Conservation (phyloP, 2,888 invertebrate genomes). For the Liodrosophila aerea region DNA sequence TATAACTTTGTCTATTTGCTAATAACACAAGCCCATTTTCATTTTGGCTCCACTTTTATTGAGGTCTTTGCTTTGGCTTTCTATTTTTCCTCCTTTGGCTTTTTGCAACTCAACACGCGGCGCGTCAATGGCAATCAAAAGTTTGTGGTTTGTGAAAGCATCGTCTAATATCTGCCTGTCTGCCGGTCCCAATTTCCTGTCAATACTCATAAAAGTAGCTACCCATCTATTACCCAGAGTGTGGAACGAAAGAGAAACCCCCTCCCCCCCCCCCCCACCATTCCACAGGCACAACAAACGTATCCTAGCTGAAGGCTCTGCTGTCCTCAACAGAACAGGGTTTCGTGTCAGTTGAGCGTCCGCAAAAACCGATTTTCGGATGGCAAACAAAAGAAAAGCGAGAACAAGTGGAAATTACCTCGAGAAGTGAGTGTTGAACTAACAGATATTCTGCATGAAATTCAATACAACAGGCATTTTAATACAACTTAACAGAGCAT, state of each 20-base stretch:
- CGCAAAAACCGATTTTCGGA: slow-evolving; percentile 61
- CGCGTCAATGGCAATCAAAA: slow-evolving; percentile 63
- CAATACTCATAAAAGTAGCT: slow-evolving; percentile 57
- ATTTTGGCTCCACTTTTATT: slow-evolving; percentile 28
- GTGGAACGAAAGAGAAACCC: neutral
- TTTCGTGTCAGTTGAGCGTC: slow-evolving; percentile 65
- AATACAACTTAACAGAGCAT: no score
- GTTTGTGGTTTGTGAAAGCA: slow-evolving; percentile 48
- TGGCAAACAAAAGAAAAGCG: slow-evolving; percentile 51
- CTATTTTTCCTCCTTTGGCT: neutral
- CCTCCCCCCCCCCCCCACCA: neutral
- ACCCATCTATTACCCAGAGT: neutral
- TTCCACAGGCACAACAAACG: neutral
- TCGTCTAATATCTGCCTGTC: slow-evolving; percentile 39
- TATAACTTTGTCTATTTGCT: slow-evolving; percentile 41
- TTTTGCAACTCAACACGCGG: slow-evolving; percentile 39
- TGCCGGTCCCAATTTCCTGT: slow-evolving; percentile 70
- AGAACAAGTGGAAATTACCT: slow-evolving; percentile 6
- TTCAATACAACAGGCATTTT: neutral
- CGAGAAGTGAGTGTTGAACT: neutral
- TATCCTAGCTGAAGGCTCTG: slow-evolving; percentile 14
- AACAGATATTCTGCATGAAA: neutral
- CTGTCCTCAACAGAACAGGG: slow-evolving; percentile 22
- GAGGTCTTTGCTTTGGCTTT: slow-evolving; percentile 19
- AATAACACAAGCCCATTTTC: slow-evolving; percentile 61